Base-by-base conservation (phyloP, 2,797 vertebrate species). In the Phrynocephalus vlangalii region DNA sequence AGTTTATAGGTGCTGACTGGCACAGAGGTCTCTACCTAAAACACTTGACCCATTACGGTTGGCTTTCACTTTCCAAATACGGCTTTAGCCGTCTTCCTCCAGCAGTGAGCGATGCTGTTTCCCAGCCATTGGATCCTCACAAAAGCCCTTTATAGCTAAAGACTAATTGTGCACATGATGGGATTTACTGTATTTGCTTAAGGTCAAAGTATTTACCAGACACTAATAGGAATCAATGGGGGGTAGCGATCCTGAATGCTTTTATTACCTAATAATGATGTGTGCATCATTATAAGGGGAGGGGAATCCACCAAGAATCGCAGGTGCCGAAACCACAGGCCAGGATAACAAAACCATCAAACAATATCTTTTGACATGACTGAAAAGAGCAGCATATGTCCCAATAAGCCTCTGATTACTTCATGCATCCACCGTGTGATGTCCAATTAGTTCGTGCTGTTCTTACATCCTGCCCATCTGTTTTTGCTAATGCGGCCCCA, bases 401-500 rank as follows among this genome's bases (percentile, higher is more conserved):
- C 82, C 71, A 81, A 92, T 94, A 90, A 95, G 92, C 50, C 87
- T 71, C 72, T 83, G 87, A 94, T 93, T 90, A 92, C 1, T 0
- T 89, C 85, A 92, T 91, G 28, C 30, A 85, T 88, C 87, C 92
- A 90, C 93, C 87, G 91, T 86, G 85, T 87, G 5, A 76, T 0
- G 0, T 82, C 91, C 80, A 95, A 95, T 94, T 96, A 96, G 85
- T 88, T 68, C 91, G 82, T 82, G 84, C 30, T 88, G 82, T 87
- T 89, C 73, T 92, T 92, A 81, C 89, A 86, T 89, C 93, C 90
- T 66, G 52, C 73, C 95, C 94, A 95, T 96, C 95, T 96, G 94
- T 90, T 95, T 93, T 91, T 67, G 72, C 72, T 94, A 91, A 94
- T 88, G 81, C 91, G 89, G 87, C 85, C 92, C 93, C 92, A 38